Base-by-base conservation (phyloP, 2,888 invertebrate species). In the Parnassius apollo region DNA sequence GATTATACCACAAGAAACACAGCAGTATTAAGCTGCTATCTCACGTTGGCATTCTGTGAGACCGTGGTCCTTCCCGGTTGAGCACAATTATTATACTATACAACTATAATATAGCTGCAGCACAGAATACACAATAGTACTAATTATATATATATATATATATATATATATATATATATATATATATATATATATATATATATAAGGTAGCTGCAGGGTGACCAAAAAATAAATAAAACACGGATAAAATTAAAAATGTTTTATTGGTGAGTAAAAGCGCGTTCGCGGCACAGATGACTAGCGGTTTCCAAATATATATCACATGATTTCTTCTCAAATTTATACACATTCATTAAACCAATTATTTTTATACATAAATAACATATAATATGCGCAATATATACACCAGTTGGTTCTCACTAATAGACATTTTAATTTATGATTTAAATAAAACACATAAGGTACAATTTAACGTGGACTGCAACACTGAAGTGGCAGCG, bases 201-300 rank as follows among this genome's bases (percentile, higher is more conserved):
- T 18, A 18, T 18, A 18, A 18, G 18, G 18, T 18, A 18, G 18
- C 18, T 18, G 1, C 18, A 18, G 0, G 18, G 1, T 18, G 18
- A 18, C 18, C 18, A 18, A 18, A 13, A 11, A 53, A 64, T 59
- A 64, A 76, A 74, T 69, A 71, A 72, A 75, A 77, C 74, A 65
- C 69, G 62, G 51, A 63, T 65, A 71, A 82, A 80, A 81, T 85
- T 81, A 79, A 78, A 81, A 80, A 77, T 80, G 75, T 81, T 87
- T 90, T 82, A 88, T 87, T 89, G 83, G 85, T 89, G 90, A 90
- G 88, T 91, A 86, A 85, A 91, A 90, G 91, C 91, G 89, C 88
- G 90, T 84, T 82, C 76, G 89, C 90, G 88, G 89, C 90, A 85
- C 89, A 81, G 85, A 86, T 91, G 91, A 91, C 91, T 91, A 91